Conservation (phyloP, 2,113 vertebrate species). For the Phrynosoma platyrhinos region DNA sequence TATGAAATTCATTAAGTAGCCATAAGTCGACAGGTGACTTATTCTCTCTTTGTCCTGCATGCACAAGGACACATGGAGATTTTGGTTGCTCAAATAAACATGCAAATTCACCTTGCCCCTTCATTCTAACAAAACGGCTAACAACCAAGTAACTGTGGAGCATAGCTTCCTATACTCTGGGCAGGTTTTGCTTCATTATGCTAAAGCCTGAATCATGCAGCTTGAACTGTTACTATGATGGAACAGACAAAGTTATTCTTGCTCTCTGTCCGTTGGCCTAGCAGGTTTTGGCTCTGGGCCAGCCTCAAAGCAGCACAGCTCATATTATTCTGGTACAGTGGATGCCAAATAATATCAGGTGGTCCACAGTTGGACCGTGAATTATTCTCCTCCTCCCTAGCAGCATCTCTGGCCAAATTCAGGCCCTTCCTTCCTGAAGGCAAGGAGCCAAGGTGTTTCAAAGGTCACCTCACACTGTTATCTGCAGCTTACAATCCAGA, state of each 20-base stretch:
- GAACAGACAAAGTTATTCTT: constrained; percentile 35
- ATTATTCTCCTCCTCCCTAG: constrained; percentile 18
- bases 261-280: neutral
- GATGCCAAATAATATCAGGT: neutral
- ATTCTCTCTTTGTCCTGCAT: no score
- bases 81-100: neutral
- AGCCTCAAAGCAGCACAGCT: neutral
- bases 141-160: neutral
- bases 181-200: neutral
- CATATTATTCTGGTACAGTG: constrained; percentile 21
- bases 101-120: neutral
- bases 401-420: constrained; percentile 43
- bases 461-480: constrained; percentile 34
- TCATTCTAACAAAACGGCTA: neutral
- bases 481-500: constrained; percentile 31
- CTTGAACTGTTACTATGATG: neutral
- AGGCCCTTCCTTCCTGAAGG: constrained; percentile 21
- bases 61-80: neutral
- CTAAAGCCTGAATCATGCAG: accelerated
- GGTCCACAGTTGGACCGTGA: neutral
- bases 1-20: no score
- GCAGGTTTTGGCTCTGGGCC: constrained; percentile 33
- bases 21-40: no score
- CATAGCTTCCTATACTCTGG: neutral
- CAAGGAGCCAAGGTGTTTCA: constrained; percentile 39